Evolutionary conservation across 2,113 vertebrate genomes (phyloP).

Genomic region (Pollachius pollachius): DNA sequence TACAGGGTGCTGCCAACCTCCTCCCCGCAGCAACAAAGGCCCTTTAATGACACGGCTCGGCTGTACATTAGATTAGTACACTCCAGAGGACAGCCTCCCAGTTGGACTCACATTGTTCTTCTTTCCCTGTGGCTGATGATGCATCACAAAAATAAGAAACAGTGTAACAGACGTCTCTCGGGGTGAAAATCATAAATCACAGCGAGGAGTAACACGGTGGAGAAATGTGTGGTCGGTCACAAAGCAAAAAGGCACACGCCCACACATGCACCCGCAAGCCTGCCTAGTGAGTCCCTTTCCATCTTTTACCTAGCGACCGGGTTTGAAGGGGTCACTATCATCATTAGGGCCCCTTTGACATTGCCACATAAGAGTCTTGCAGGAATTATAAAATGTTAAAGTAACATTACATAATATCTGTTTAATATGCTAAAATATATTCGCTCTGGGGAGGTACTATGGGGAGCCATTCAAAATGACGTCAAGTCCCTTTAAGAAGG

Average conservation of each 20-base stretch:
- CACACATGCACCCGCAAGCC: slow-evolving; percentile 46
- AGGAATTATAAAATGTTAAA: too few species aligned
- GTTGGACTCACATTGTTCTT: slow-evolving; percentile 76
- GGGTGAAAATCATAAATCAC: slow-evolving; percentile 76
- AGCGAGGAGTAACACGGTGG: slow-evolving; percentile 52
- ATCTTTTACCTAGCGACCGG: slow-evolving; percentile 48
- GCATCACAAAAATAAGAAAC: slow-evolving; percentile 77
- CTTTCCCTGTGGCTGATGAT: slow-evolving; percentile 65
- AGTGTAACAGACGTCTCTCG: slow-evolving; percentile 72
- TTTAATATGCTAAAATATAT: too few species aligned
- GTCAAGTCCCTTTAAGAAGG: too few species aligned
- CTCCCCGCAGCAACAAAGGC: slow-evolving; percentile 60
- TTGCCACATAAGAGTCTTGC: too few species aligned
- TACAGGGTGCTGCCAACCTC: slow-evolving; percentile 30
- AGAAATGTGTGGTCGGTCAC: slow-evolving; percentile 33
- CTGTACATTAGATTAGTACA: slow-evolving; percentile 75
- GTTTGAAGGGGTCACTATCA: slow-evolving; percentile 26
- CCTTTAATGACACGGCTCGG: slow-evolving; percentile 67
- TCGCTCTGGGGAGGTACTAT: too few species aligned
- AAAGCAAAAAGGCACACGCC: slow-evolving; percentile 51
- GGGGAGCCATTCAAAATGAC: too few species aligned
- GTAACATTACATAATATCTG: too few species aligned
- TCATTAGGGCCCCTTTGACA: slow-evolving; percentile 55
- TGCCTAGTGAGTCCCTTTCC: slow-evolving; percentile 59
- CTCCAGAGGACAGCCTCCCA: slow-evolving; percentile 73